phyloP scores from a whole-genome alignment of 1,140 invertebrate species.

The Drosophila miranda region DNA sequence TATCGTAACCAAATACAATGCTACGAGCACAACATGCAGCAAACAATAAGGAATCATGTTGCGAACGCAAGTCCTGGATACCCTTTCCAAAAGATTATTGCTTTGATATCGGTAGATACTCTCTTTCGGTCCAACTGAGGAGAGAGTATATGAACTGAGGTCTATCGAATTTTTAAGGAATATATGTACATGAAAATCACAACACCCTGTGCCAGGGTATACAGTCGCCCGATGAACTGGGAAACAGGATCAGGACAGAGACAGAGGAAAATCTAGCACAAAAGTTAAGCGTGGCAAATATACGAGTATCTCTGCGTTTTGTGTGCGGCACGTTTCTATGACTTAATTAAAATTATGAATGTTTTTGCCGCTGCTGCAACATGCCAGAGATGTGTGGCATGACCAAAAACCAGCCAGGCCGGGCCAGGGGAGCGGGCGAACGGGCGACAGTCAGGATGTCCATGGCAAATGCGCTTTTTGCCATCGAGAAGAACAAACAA shows the following conservation, averaged over 20 bases:
- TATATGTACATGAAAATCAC: no score
- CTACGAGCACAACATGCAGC: constrained; percentile 32
- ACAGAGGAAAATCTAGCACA: constrained; percentile 32
- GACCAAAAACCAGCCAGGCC: constrained; percentile 27
- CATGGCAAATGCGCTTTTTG: constrained; percentile 67
- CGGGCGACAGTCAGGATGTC: constrained; percentile 36
- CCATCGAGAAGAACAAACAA: constrained; percentile 41
- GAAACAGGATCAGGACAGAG: constrained; percentile 2
- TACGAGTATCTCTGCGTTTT: constrained; percentile 31
- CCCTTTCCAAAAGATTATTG: no score
- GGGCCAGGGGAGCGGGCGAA: not conserved
- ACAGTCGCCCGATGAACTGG: no score
- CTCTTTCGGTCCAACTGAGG: no score
- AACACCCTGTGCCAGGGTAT: no score
- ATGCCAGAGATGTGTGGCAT: constrained; percentile 19
- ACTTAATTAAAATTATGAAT: constrained; percentile 76
- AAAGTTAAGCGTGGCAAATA: constrained; percentile 54
- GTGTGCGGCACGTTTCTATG: constrained; percentile 52
- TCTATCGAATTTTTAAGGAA: no score
- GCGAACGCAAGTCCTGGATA: no score
- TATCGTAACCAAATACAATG: constrained; percentile 56
- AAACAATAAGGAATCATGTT: constrained; percentile 14
- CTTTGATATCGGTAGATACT: no score
- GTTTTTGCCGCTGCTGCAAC: constrained; percentile 44
- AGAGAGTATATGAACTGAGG: no score